These are phyloP conservation scores for Sarcophaga subvicina DNA, from an alignment of 2,888 invertebrate species.

Conservation along the genomic window DNA sequence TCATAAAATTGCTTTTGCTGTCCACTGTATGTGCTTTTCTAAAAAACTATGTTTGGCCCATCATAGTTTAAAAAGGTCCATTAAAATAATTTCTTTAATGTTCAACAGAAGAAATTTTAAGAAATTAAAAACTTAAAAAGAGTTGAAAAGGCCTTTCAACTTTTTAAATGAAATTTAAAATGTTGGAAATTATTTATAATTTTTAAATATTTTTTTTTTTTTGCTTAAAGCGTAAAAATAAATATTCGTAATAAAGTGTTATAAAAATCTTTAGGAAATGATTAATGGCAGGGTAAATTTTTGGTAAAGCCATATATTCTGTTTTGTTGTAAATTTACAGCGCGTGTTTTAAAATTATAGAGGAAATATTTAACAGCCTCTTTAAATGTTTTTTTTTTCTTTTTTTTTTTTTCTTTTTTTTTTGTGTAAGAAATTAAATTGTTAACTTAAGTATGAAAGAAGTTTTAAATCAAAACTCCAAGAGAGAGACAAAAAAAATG, in stretches of 20 bases:
- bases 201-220: constrained; percentile 27
- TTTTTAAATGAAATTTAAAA: constrained; percentile 18
- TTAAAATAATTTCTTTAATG: background rate
- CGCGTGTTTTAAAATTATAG: constrained; percentile 40
- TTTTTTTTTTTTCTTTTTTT: too few relatives aligned
- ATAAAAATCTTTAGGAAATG: constrained; percentile 41
- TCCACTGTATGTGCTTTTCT: background rate
- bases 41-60: background rate
- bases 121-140: background rate
- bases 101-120: background rate
- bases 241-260: constrained; percentile 5
- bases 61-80: background rate
- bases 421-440: background rate
- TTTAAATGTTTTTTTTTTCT: background rate
- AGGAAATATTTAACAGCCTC: background rate
- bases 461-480: background rate
- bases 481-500: background rate
- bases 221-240: constrained; percentile 4
- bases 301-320: constrained; percentile 29
- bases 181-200: background rate
- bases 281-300: constrained; percentile 33
- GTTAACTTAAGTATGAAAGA: constrained; percentile 3
- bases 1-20: too few relatives aligned
- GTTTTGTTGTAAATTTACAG: constrained; percentile 3
- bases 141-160: constrained; percentile 4